Conservation (phyloP, 2,888 invertebrate species). For the Geotrupes spiniger region DNA sequence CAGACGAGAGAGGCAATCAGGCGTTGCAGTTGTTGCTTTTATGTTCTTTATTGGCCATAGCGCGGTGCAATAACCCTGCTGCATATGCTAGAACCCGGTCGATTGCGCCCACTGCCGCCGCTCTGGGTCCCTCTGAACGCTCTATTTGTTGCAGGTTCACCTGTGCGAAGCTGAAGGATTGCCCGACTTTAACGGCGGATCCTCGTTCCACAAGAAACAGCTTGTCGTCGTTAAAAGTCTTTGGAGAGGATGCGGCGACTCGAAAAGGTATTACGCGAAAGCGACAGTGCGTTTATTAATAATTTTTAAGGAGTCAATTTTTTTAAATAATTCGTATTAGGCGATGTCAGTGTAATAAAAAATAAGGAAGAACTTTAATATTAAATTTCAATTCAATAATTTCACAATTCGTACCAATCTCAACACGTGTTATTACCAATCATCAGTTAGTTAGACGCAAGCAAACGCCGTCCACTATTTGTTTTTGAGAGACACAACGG, state of each 20-base stretch:
- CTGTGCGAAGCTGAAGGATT: slow-evolving; percentile 75
- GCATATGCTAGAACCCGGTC: slow-evolving; percentile 21
- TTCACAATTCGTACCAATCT: too few relatives aligned
- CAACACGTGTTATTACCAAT: too few relatives aligned
- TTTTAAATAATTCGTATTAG: too few relatives aligned
- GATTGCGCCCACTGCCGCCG: slow-evolving; percentile 17
- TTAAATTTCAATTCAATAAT: too few relatives aligned
- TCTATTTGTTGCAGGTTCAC: slow-evolving; percentile 59
- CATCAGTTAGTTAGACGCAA: too few relatives aligned
- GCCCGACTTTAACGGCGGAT: slow-evolving; percentile 63
- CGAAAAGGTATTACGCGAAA: slow-evolving; percentile 59
- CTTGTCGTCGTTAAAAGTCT: slow-evolving; percentile 73
- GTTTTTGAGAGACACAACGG: too few relatives aligned
- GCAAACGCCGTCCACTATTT: too few relatives aligned
- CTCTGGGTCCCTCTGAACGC: slow-evolving; percentile 1
- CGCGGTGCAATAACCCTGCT: slow-evolving; percentile 25
- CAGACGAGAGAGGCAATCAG: slow-evolving; percentile 29
- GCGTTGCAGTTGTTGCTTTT: slow-evolving; percentile 34
- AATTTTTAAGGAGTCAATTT: too few relatives aligned
- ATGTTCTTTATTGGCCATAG: slow-evolving; percentile 30
- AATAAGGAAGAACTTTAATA: too few relatives aligned
- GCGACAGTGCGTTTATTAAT: too few relatives aligned
- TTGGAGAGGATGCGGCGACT: slow-evolving; percentile 61
- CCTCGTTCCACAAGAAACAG: slow-evolving; percentile 66
- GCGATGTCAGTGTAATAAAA: too few relatives aligned